These are phyloP conservation scores for Resseliella maxima DNA, from an alignment of 2,888 invertebrate species.

Conservation along the genomic window DNA sequence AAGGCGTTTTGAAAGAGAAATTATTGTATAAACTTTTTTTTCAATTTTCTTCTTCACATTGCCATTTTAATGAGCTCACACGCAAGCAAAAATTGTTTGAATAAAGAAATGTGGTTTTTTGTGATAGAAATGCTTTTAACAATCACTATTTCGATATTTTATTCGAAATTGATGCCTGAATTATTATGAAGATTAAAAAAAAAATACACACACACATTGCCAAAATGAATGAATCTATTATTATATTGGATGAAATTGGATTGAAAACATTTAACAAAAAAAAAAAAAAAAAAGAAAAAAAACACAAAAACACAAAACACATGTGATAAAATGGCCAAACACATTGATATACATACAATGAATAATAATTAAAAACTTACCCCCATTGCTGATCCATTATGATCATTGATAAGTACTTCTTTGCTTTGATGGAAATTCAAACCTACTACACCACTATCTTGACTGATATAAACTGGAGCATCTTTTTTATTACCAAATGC, in stretches of 20 bases:
- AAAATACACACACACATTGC: no score
- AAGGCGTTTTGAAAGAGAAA: neutral
- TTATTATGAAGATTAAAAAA: no score
- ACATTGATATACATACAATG: neutral
- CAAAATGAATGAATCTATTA: no score
- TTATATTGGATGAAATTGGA: no score
- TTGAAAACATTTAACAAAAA: no score
- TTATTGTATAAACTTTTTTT: neutral
- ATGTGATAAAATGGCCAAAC: no score
- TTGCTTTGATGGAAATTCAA: slow-evolving; percentile 92
- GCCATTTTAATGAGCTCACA: neutral
- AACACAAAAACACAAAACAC: neutral
- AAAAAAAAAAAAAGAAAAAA: no score
- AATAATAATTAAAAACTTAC: slow-evolving; percentile 61
- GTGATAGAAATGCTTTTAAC: no score
- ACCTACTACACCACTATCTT: slow-evolving; percentile 87
- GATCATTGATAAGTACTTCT: slow-evolving; percentile 84
- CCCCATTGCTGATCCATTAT: slow-evolving; percentile 71
- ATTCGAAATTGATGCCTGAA: no score
- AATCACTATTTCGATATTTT: no score
- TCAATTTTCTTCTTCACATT: no score
- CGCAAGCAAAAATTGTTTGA: neutral
- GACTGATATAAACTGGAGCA: slow-evolving; percentile 85
- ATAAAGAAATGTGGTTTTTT: no score
- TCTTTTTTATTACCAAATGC: slow-evolving; percentile 85